A percentile compares a stretch with the other conserved stretches of the same genome.
phyloP scores from a whole-genome alignment of 2,113 vertebrate genomes.

The Tetrao urogallus region DNA sequence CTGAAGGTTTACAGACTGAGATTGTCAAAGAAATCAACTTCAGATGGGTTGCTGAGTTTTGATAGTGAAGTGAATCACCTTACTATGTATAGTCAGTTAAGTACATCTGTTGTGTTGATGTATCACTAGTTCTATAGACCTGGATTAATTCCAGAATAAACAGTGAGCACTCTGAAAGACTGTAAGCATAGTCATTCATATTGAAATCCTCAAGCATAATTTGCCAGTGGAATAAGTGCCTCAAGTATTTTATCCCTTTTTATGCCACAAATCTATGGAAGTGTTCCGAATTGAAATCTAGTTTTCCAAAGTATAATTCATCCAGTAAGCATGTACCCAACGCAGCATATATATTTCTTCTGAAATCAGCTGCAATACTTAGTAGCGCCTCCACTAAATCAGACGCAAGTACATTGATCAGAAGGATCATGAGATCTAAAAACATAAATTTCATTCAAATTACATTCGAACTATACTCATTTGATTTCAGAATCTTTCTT shows the following conservation, averaged over 20 bases:
- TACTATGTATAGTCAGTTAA: constrained; percentile 24
- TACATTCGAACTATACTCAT: neutral
- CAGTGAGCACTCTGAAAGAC: constrained; percentile 55
- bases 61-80: constrained; percentile 7
- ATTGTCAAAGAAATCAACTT: neutral
- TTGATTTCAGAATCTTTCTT: neutral
- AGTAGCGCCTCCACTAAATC: neutral
- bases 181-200: constrained; percentile 40
- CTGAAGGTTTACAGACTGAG: neutral
- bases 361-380: neutral
- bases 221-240: constrained; percentile 16
- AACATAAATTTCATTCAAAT: neutral
- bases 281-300: neutral
- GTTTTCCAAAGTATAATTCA: neutral
- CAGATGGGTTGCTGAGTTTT: neutral
- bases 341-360: neutral
- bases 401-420: rapidly evolving
- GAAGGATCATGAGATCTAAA: neutral
- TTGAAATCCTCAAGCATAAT: neutral
- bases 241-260: constrained; percentile 12
- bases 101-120: constrained; percentile 45
- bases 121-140: constrained; percentile 64
- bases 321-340: neutral
- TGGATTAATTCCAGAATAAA: constrained; percentile 77
- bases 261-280: neutral